Evolutionary conservation across 2,888 invertebrate genomes (phyloP), one percentile per base, ranked within the genome.

Genomic region (Latrodectus hesperus): DNA sequence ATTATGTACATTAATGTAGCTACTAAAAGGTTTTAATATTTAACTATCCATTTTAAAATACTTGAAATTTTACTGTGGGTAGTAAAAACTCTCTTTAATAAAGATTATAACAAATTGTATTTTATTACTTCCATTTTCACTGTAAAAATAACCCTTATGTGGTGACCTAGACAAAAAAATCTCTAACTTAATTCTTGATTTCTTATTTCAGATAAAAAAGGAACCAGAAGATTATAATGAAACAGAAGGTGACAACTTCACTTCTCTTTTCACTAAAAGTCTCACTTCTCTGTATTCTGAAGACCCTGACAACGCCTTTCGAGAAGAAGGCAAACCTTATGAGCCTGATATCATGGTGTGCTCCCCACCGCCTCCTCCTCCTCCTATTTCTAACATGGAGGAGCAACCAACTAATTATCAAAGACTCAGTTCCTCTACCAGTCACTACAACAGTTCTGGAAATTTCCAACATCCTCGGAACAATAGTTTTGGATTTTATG

Each of bases 211-310:
- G 85, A 80, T 86, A 22, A 87, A 87, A 22, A 65, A 55, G 3
- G 84, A 85, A 65, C 86, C 86, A 5, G 86, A 87, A 6, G 81
- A 81, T 22, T 80, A 71, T n/a, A 16, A 8, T n/a, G 78, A 82
- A 70, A 38, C 67, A 53, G 88, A 84, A 5, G 72, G 75, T 9
- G 84, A 84, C 49, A 88, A 88, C 26, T 88, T 88, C 53, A 80
- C 84, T 1, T 84, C 88, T 14, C 68, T 88, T 10, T 88, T 88
- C 67, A 88, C 84, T n/a, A 79, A 79, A 38, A 88, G 88, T 68
- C 60, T 88, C 10, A 84, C 84, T 0, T 88, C 88, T 6, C 72
- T 88, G 1, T 84, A 84, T 49, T 79, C 79, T n/a, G 77, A 83
- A 70, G 88, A 88, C n/a, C 51, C 78, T 8, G 88, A 88, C 14